A percentile compares a stretch with the other conserved stretches of the same genome.
Conservation (phyloP, 1,140 invertebrate species). For the Drosophila santomea region DNA sequence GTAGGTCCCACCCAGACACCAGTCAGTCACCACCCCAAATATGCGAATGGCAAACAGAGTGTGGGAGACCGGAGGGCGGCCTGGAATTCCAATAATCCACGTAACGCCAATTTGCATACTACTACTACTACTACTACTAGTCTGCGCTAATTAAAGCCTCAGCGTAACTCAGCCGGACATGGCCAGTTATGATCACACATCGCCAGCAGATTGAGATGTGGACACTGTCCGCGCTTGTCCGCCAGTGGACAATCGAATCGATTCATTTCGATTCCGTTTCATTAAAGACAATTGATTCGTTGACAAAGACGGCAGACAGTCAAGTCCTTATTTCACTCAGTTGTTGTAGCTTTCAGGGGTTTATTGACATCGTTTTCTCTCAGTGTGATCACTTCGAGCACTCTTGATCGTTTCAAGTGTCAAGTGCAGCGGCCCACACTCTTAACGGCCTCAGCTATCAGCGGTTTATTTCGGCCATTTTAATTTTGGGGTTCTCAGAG, state of each 20-base stretch:
- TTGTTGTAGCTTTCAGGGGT: not conserved
- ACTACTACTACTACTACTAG: conserved; percentile 3
- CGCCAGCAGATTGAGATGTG: conserved; percentile 22
- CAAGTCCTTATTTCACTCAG: conserved; percentile 3
- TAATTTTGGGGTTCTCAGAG: conserved; percentile 34
- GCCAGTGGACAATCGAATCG: conserved; percentile 67
- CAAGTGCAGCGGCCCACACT: conserved; percentile 72
- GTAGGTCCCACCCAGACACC: conserved; percentile 40
- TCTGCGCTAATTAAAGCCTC: conserved; percentile 70
- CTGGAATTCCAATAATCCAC: conserved; percentile 71
- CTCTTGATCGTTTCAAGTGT: conserved; percentile 58
- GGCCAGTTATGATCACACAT: conserved; percentile 43
- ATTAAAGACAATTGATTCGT: conserved; percentile 78
- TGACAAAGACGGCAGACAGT: conserved; percentile 6
- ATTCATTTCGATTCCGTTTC: conserved; percentile 78
- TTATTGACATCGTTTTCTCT: conserved; percentile 14
- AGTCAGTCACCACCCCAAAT: conserved; percentile 42
- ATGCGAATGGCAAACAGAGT: conserved; percentile 61
- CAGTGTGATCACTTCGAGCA: conserved; percentile 14
- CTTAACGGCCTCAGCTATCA: conserved; percentile 40
- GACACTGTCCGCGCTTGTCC: conserved; percentile 37
- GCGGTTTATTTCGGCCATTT: conserved; percentile 35
- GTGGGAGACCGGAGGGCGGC: conserved; percentile 26
- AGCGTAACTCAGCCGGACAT: conserved; percentile 35
- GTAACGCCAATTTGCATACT: conserved; percentile 77